These are phyloP conservation scores for Fulmarus glacialis DNA, from an alignment of 2,113 vertebrate genomes.

Conservation along the genomic window DNA sequence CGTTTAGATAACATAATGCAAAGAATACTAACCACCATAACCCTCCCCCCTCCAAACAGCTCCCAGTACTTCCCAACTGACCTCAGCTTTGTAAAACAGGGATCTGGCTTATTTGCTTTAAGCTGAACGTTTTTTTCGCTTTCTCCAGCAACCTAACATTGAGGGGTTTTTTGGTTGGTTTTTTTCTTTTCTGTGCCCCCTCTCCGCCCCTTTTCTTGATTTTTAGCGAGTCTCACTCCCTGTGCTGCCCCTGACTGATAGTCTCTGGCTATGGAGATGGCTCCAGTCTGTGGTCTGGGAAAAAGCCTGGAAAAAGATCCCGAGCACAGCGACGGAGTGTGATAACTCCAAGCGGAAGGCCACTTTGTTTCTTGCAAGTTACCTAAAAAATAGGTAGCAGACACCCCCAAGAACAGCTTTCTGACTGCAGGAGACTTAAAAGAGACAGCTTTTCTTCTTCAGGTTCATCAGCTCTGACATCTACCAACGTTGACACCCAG, in stretches of 20 bases:
- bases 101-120: neutral
- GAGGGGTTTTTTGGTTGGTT: neutral
- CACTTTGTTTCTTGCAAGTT: neutral
- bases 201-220: neutral
- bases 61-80: neutral
- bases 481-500: accelerated
- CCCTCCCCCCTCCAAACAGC: neutral
- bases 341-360: neutral
- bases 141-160: neutral
- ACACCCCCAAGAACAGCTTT: neutral
- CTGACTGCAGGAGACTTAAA: neutral
- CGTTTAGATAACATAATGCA: conserved; percentile 1
- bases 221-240: neutral
- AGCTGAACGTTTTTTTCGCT: neutral
- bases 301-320: neutral
- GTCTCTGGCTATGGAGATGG: neutral
- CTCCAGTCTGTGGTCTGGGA: neutral
- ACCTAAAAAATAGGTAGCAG: neutral
- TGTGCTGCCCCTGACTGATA: neutral
- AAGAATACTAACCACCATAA: neutral
- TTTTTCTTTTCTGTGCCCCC: neutral
- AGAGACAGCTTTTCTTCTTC: neutral
- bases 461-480: neutral
- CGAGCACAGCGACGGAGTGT: neutral
- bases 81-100: neutral